These are phyloP conservation scores for Trichonephila clavata DNA, from an alignment of 1,140 invertebrate genomes.

Conservation along the genomic window DNA sequence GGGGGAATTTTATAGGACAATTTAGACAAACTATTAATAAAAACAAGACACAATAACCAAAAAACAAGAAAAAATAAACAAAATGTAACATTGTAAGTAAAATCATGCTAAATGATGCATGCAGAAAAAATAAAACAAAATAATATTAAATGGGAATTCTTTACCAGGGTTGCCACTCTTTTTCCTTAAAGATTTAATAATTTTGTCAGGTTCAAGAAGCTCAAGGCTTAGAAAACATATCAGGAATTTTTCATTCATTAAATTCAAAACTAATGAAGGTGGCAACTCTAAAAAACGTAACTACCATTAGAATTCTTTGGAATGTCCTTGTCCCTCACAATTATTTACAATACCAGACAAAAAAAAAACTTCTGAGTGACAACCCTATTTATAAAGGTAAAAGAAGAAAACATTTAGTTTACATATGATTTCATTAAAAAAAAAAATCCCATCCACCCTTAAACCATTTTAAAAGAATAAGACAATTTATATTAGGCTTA, in stretches of 20 bases:
- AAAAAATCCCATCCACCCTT: neutral
- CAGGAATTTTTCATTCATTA: neutral
- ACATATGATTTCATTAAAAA: neutral
- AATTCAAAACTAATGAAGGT: slow-evolving; percentile 5
- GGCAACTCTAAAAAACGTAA: slow-evolving; percentile 42
- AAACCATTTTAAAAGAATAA: neutral
- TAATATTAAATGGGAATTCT: neutral
- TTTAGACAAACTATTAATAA: slow-evolving; percentile 75
- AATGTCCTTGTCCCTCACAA: neutral
- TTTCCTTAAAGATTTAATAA: neutral
- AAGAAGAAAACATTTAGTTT: neutral
- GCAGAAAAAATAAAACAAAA: slow-evolving; percentile 33
- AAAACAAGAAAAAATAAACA: slow-evolving; percentile 42
- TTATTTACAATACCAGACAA: neutral
- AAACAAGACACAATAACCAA: slow-evolving; percentile 48
- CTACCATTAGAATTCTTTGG: neutral
- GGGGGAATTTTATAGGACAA: slow-evolving; percentile 65
- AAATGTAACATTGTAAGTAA: slow-evolving; percentile 26
- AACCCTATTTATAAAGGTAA: slow-evolving; percentile 48
- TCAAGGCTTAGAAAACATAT: neutral
- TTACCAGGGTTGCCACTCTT: slow-evolving; percentile 71
- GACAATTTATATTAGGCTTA: neutral
- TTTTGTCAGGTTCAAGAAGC: slow-evolving; percentile 7
- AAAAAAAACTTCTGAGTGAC: slow-evolving; percentile 52
- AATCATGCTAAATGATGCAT: slow-evolving; percentile 54